Base-by-base conservation (phyloP, 1,140 invertebrate genomes). In the Whitmania pigra region DNA sequence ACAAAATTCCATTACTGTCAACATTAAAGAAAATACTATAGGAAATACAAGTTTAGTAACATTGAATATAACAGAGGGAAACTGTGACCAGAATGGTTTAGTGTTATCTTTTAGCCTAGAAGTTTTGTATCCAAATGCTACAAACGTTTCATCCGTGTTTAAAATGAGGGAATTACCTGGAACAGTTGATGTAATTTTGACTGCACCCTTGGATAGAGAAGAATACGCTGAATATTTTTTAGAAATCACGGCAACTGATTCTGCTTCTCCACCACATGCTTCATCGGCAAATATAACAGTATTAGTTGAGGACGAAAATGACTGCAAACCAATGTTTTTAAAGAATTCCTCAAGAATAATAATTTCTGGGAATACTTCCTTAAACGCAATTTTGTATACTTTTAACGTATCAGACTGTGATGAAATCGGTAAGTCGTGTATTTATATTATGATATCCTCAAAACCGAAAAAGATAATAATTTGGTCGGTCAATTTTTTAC, bases 21-120 rank as follows among this genome's bases (percentile, higher is more conserved):
- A 54, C 1, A 53, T 75, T 20, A 13, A 60, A 17, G 74, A 75
- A 71, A 75, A 75, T 55, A 20, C 71, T 43, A 5, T 70, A 20
- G 60, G 20, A 9, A n/a, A 49, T 20, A 54, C 69, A 25, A 25
- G n/a, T 20, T 15, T 71, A 22, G 9, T 71, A 2, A 31, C 0
- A 25, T 36, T 53, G 7, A n/a, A 53, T 53, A 40, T 55, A 27
- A 22, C 55, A 22, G 69, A 71, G 25, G 9, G 20, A n/a, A 40
- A 71, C 29, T 53, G 29, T 29, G 69, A 40, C 25, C 29, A 11
- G n/a, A 71, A 71, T 18, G 67, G 67, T 36, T 36, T 22, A 0
- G 53, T 36, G 22, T 9, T 11, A 22, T 15, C 20, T 5, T 71
- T 22, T 31, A 25, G 22, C 9, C 40, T 71, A 53, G 20, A 25